Evolutionary conservation across 2,113 vertebrate species (phyloP), one percentile per base, ranked within the genome.

Genomic region (Trichomycterus rosablanca): DNA sequence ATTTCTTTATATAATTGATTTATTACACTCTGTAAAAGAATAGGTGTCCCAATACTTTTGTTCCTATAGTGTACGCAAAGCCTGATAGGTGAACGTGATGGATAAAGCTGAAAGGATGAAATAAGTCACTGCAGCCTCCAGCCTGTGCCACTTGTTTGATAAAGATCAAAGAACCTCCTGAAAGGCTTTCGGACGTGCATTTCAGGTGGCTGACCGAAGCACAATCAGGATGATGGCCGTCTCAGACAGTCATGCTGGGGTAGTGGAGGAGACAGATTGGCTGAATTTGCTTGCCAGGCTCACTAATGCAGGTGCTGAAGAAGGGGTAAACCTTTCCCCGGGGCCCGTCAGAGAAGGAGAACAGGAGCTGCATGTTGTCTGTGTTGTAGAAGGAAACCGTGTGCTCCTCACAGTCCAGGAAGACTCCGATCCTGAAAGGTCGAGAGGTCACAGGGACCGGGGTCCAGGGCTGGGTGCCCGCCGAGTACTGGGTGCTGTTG

Each of bases 261-360:
- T 87, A 76, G 59, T 89, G 87, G 54, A 90, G 81, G 45, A 92
- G 86, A 28, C 80, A 81, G 68, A 93, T 84, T 1, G 89, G 86
- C 54, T 86, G 88, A 3, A 78, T 1, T 3, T 81, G 87, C 37
- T 77, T 81, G 15, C 53, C 63, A 9, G 68, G 76, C 0, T 86
- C 85, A 0, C 81, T 87, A 18, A 94, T 84, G 64, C 91, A 92
- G 2, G 91, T 88, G 78, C 90, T 93, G 76, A 94, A 92, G 78
- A 94, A 93, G 30, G 91, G 89, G 46, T 85, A 88, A 34, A 73
- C 83, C 3, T 77, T 86, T 37, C 76, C 68, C 0, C 81, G 70
- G 0, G 85, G 83, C n/a, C 80, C 83, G 1, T 74, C 73, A 49
- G 65, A 51, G 53, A 91, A 94, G 0, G 84, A 83, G 78, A 83